Evolutionary conservation across 2,797 vertebrate species (phyloP).

Genomic region (Pseudochirops corinnae): DNA sequence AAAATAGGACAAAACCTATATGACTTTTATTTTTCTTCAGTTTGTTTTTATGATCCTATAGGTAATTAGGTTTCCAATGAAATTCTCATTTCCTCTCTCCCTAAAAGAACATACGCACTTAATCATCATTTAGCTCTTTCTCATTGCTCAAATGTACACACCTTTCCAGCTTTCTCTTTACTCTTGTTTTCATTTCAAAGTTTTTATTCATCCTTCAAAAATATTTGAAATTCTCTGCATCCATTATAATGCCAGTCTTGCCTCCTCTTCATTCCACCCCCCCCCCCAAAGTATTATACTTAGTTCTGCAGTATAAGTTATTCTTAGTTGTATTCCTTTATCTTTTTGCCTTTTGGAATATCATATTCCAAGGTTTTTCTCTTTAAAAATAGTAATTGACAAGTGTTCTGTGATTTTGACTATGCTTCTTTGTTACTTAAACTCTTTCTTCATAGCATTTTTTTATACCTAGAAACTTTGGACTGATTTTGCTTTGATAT

Average conservation of each 20-base stretch:
- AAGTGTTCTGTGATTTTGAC: not conserved
- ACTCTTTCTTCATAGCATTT: not conserved
- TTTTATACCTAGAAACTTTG: not conserved
- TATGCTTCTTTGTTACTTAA: not conserved
- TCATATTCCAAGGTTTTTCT: not conserved
- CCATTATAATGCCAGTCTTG: not conserved
- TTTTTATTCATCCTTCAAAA: not conserved
- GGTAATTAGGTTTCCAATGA: not conserved
- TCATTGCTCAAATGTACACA: not conserved
- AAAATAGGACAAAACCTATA: not conserved
- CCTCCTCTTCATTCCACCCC: rapidly evolving
- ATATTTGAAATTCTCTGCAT: not conserved
- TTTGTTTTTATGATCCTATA: not conserved
- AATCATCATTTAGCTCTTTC: not conserved
- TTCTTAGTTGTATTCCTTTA: not conserved
- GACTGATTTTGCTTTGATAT: not conserved
- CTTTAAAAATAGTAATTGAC: not conserved
- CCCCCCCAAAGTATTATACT: not conserved
- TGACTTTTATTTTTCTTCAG: not conserved
- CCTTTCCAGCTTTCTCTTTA: not conserved
- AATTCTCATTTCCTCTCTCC: not conserved
- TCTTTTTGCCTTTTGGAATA: not conserved
- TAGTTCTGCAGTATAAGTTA: not conserved
- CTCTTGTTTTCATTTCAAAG: not conserved
- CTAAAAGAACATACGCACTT: not conserved